These are phyloP conservation scores for Megaleporinus macrocephalus DNA, from an alignment of 2,113 vertebrate genomes.

Conservation along the genomic window DNA sequence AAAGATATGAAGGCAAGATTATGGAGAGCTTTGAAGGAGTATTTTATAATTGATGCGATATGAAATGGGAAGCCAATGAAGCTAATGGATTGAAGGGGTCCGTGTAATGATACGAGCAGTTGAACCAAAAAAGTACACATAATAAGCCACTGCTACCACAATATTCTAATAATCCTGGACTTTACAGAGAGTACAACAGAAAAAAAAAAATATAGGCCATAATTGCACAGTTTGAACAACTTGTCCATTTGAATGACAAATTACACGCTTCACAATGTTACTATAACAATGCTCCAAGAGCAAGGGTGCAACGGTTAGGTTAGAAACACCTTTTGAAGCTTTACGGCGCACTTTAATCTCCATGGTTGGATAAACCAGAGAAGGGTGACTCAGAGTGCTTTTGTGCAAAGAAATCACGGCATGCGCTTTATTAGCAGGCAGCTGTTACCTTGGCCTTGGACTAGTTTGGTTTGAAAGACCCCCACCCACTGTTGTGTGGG, in stretches of 20 bases:
- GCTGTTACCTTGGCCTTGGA: conserved; percentile 41
- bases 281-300: not conserved
- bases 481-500: conserved; percentile 74
- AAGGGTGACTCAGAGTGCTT: conserved; percentile 3
- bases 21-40: too few species aligned
- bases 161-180: not conserved
- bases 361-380: not conserved
- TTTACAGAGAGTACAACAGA: not conserved
- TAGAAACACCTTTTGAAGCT: not conserved
- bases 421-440: conserved; percentile 29
- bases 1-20: too few species aligned
- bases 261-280: not conserved
- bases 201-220: not conserved
- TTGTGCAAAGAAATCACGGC: not conserved
- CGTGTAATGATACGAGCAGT: too few species aligned
- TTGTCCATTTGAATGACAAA: not conserved
- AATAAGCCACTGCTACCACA: not conserved
- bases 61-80: too few species aligned
- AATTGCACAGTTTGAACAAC: too few species aligned
- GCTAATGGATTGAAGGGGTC: too few species aligned
- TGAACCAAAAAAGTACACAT: too few species aligned
- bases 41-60: too few species aligned
- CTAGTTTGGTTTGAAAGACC: conserved; percentile 62
- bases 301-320: not conserved
- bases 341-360: not conserved